Percentiles rank a stretch among this genome's conserved stretches.
Conservation (phyloP, 2,888 invertebrate genomes). For the Napeogenes sylphis region DNA sequence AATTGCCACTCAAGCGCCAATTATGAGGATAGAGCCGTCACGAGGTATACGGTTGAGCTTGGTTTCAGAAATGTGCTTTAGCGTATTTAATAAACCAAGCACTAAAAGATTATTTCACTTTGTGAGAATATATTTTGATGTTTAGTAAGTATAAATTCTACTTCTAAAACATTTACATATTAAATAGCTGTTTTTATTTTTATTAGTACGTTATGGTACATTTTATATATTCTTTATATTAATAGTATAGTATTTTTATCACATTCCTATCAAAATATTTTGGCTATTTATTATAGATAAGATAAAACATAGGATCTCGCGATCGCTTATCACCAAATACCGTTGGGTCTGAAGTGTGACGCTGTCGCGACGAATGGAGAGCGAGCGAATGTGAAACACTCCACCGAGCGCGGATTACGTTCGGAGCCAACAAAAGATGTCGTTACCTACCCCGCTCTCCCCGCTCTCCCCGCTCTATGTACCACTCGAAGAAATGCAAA, state of each 20-base stretch:
- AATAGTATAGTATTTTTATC: too few relatives aligned
- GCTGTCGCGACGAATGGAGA: constrained; percentile 56
- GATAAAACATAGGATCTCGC: constrained; percentile 17
- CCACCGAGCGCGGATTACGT: constrained; percentile 56
- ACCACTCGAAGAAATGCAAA: constrained; percentile 37
- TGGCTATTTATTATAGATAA: too few relatives aligned
- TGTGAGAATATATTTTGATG: too few relatives aligned
- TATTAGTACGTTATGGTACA: too few relatives aligned
- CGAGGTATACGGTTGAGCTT: constrained; percentile 16
- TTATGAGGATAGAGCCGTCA: constrained; percentile 46
- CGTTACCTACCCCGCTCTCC: constrained; percentile 43
- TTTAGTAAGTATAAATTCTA: too few relatives aligned
- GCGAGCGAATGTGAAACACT: constrained; percentile 56
- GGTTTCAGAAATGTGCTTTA: constrained; percentile 14
- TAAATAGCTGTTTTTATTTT: too few relatives aligned
- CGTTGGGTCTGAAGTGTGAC: constrained; percentile 49
- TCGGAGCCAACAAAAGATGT: constrained; percentile 58
- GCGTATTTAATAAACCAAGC: constrained; percentile 15
- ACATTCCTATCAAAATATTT: too few relatives aligned
- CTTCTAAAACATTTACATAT: too few relatives aligned
- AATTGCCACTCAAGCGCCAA: constrained; percentile 72
- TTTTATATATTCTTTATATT: too few relatives aligned
- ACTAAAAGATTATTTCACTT: too few relatives aligned
- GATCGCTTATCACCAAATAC: constrained; percentile 27
- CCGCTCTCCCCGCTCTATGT: constrained; percentile 19